Conservation (phyloP, 2,113 vertebrate species). For the Carlito syrichta region DNA sequence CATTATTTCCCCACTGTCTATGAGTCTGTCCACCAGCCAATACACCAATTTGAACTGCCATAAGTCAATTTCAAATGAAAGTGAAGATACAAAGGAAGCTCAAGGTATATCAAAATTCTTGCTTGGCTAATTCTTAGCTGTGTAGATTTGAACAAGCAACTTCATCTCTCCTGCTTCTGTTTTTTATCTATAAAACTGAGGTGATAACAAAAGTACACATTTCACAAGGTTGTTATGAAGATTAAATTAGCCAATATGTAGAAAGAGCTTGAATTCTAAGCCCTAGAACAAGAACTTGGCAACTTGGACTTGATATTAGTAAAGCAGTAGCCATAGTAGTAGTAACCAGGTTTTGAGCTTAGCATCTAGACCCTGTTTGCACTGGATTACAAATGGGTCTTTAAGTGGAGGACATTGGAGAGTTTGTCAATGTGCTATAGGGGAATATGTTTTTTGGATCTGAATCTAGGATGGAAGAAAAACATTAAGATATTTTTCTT, state of each 20-base stretch:
- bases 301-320: background rate
- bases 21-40: background rate
- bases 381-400: background rate
- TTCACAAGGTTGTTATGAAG: background rate
- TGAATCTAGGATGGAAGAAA: background rate
- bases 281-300: background rate
- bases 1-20: background rate
- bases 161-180: background rate
- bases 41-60: too few species aligned
- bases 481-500: background rate
- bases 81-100: background rate
- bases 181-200: background rate
- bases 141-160: background rate
- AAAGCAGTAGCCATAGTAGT: background rate
- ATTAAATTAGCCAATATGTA: background rate
- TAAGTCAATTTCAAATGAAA: conserved; percentile 13
- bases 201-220: background rate
- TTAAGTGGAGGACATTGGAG: background rate
- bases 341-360: background rate
- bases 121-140: background rate
- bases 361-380: background rate
- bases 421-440: background rate
- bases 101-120: background rate
- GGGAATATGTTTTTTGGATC: conserved; percentile 1
- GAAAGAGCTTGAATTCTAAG: background rate